Evolutionary conservation across 2,113 vertebrate species (phyloP).

Genomic region (Heterotis niloticus): DNA sequence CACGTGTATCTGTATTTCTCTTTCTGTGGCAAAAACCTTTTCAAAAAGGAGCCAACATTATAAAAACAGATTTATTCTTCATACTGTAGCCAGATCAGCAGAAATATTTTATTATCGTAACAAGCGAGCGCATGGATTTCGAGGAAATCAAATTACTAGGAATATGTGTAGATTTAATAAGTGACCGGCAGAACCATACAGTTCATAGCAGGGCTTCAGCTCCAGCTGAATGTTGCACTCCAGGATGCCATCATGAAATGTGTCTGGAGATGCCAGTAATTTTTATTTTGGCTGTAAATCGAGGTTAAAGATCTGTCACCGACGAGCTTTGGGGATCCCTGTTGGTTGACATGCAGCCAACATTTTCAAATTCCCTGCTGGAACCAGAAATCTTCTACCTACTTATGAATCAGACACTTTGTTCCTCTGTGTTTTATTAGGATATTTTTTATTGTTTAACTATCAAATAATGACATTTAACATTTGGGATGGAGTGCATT

Average conservation of each 20-base stretch:
- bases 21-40: not conserved
- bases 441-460: slow-evolving; percentile 11
- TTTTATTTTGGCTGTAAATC: slow-evolving; percentile 28
- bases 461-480: slow-evolving; percentile 19
- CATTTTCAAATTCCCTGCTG: slow-evolving; percentile 12
- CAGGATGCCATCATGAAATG: slow-evolving; percentile 21
- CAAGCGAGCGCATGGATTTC: not conserved
- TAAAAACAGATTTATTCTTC: no score
- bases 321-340: slow-evolving; percentile 27
- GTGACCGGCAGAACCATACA: not conserved
- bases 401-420: slow-evolving; percentile 15
- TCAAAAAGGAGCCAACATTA: no score
- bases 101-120: not conserved
- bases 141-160: not conserved
- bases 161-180: slow-evolving; percentile 1
- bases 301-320: slow-evolving; percentile 25
- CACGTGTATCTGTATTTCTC: not conserved
- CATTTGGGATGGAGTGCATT: slow-evolving; percentile 18
- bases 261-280: slow-evolving; percentile 25
- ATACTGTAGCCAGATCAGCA: not conserved
- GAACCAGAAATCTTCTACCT: slow-evolving; percentile 5
- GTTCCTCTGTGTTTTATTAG: slow-evolving; percentile 5
- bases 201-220: not conserved
- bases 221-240: slow-evolving; percentile 1
- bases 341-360: slow-evolving; percentile 21